Evolutionary conservation across 2,113 vertebrate species (phyloP).

Genomic region (Peromyscus maniculatus): DNA sequence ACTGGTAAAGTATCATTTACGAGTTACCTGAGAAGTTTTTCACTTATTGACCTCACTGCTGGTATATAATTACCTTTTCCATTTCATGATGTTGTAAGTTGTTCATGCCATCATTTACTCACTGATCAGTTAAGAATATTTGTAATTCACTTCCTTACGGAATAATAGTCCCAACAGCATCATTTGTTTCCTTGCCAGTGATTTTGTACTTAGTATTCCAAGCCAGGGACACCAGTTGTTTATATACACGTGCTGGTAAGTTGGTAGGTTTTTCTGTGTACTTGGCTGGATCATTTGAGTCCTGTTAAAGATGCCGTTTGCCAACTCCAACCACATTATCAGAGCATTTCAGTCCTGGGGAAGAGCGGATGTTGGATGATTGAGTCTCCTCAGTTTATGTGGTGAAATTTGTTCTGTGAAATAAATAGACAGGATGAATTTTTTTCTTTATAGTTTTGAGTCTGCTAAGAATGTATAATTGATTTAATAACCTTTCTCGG

Average conservation of each 20-base stretch:
- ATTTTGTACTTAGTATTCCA: constrained; percentile 47
- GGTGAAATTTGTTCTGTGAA: constrained; percentile 58
- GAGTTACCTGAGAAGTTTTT: constrained; percentile 88
- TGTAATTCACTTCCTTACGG: constrained; percentile 47
- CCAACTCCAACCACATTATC: constrained; percentile 24
- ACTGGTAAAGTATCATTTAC: constrained; percentile 87
- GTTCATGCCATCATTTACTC: constrained; percentile 64
- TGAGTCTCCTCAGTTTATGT: background rate
- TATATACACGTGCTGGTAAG: background rate
- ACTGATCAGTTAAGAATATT: constrained; percentile 45
- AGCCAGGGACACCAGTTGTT: background rate
- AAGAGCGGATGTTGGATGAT: background rate
- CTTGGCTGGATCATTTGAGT: constrained; percentile 10
- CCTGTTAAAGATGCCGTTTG: constrained; percentile 11
- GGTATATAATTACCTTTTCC: constrained; percentile 91
- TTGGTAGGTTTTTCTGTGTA: constrained; percentile 35
- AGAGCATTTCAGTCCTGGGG: constrained; percentile 33
- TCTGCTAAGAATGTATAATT: background rate
- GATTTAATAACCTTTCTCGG: constrained; percentile 9
- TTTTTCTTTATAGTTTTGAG: constrained; percentile 52
- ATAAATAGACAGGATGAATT: background rate
- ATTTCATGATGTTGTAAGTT: constrained; percentile 74
- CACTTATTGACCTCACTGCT: constrained; percentile 83
- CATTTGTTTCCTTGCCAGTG: background rate
- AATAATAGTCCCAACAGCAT: constrained; percentile 4